Conservation (phyloP, 2,797 vertebrate genomes). For the Apodemus agrarius region DNA sequence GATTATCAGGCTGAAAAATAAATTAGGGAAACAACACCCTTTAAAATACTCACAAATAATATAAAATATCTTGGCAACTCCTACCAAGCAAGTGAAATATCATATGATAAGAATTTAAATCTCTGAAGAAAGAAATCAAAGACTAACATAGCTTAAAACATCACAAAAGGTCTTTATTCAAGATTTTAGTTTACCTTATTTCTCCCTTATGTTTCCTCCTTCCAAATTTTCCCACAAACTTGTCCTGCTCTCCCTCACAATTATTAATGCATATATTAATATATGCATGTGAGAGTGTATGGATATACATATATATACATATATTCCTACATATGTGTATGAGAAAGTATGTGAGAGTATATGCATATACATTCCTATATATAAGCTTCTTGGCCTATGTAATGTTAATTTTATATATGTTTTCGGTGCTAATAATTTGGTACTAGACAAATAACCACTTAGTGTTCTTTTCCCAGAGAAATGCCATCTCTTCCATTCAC, state of each 20-base stretch:
- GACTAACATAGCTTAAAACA: background rate
- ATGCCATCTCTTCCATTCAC: background rate
- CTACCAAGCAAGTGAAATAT: background rate
- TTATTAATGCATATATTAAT: background rate
- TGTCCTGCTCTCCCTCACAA: background rate
- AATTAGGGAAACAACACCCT: background rate
- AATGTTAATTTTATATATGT: background rate
- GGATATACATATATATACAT: background rate
- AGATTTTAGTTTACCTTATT: background rate
- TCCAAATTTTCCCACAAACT: background rate
- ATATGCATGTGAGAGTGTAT: background rate
- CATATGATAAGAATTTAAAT: background rate
- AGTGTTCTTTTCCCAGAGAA: background rate
- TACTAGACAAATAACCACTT: background rate
- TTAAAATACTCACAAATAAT: background rate
- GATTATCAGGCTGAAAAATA: background rate
- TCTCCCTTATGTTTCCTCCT: background rate
- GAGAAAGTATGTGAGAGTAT: background rate
- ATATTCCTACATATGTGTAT: background rate
- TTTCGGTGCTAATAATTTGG: background rate
- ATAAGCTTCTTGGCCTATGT: background rate
- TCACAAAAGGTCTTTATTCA: background rate
- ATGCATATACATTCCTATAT: background rate
- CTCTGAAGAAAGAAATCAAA: background rate
- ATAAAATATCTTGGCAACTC: background rate